Base-by-base conservation (phyloP, 1,140 invertebrate species). In the Drosophila melanogaster region DNA sequence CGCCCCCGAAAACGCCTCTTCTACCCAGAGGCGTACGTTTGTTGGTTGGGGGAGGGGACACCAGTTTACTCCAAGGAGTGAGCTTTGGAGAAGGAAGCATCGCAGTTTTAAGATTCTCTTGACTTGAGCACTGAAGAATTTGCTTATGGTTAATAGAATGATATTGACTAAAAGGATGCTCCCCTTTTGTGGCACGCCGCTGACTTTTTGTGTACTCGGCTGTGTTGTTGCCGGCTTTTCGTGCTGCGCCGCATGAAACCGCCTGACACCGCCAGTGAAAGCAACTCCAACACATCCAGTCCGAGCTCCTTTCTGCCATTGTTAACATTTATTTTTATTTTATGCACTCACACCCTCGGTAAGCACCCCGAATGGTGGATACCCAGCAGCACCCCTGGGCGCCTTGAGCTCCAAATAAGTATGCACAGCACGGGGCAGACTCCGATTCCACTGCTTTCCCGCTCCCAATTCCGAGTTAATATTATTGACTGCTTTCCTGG, bases 321-420 rank as follows among this genome's bases (percentile, higher is more conserved):
- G 83, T 83, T 83, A 86, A 79, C 83, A 89, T 86, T 86, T 86
- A 89, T 86, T 86, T 89, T 83, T 86, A 86, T 86, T 86, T 87
- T 86, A 86, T 86, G 83, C 83, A 87, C 83, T 86, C 83, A 73
- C 83, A 84, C 56, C 70, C 41, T 37, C 43, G 37, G 26, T 6
- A 53, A 24, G 17, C 51, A 17, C 3, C 14, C 19, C 14, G 12
- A 10, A 19, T 40, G 3, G 38, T 7, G 26, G 15, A 33, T 50
- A 17, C 47, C 24, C 58, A 3, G 30, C 47, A 22, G 30, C 47
- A 22, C 35, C 15, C 41, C 53, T 69, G 78, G 46, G 67, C 40
- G 78, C 65, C 79, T 71, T 86, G 83, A 87, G 83, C 83, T 87
- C 47, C 83, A 83, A 87, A 87, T 87, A 87, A 87, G 84, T 87